Evolutionary conservation across 2,888 invertebrate genomes (phyloP).

Genomic region (Oscheius sp.): DNA sequence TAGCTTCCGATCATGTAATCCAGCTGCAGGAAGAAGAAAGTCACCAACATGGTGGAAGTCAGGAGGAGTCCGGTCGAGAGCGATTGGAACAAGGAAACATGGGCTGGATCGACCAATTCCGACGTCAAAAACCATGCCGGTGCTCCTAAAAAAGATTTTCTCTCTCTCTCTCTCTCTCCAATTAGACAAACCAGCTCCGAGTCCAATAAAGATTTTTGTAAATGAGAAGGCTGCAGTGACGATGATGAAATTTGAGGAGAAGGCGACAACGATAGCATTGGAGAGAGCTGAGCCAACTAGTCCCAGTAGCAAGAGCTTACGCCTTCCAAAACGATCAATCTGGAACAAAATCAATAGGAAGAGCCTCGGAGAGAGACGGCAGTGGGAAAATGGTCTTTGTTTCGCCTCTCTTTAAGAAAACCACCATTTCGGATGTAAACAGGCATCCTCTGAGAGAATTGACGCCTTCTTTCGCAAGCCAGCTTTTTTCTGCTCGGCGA

Average conservation of each 20-base stretch:
- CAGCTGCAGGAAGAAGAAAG: constrained; percentile 60
- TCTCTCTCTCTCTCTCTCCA: no score
- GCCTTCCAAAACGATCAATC: constrained; percentile 64
- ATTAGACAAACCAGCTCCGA: constrained; percentile 69
- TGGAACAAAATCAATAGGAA: constrained; percentile 39
- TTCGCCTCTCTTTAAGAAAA: neutral
- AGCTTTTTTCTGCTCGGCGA: neutral
- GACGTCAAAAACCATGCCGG: constrained; percentile 70
- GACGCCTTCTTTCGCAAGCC: no score
- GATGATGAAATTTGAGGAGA: constrained; percentile 40
- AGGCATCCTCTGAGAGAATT: no score
- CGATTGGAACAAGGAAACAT: constrained; percentile 58
- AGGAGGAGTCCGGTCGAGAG: constrained; percentile 62
- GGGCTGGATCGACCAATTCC: constrained; percentile 55
- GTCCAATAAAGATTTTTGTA: constrained; percentile 56
- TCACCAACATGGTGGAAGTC: constrained; percentile 56
- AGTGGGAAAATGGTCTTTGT: neutral
- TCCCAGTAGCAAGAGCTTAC: constrained; percentile 60
- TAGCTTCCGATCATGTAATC: constrained; percentile 50
- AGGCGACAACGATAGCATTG: constrained; percentile 56
- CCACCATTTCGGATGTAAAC: neutral
- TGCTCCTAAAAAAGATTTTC: no score
- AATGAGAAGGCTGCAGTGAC: constrained; percentile 49
- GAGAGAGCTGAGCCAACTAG: constrained; percentile 60
- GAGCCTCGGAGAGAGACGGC: no score